phyloP scores from a whole-genome alignment of 2,797 vertebrate species.

The Acanthurus leucopareius region DNA sequence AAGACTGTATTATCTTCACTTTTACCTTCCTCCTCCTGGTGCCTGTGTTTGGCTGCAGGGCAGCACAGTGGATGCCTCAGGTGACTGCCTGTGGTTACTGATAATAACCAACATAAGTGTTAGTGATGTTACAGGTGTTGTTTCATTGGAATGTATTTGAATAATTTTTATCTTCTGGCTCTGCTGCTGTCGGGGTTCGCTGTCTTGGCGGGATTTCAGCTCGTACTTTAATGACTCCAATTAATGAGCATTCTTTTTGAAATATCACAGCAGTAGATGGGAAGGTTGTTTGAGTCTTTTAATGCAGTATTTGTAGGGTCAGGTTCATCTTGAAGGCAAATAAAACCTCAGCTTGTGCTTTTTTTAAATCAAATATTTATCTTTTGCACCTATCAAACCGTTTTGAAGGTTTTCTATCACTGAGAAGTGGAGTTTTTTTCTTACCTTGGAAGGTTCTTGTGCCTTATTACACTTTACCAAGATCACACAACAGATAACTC shows the following conservation, averaged over 20 bases:
- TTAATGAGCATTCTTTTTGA: constrained; percentile 1
- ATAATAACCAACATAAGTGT: constrained; percentile 19
- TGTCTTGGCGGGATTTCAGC: background rate
- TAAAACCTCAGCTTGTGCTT: background rate
- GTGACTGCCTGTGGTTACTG: constrained; percentile 24
- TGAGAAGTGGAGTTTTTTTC: background rate
- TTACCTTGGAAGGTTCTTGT: background rate
- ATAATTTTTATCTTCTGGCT: constrained; percentile 3
- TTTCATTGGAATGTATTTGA: constrained; percentile 20
- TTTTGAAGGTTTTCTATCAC: background rate
- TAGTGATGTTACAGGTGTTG: background rate
- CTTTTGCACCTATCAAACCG: constrained; percentile 2
- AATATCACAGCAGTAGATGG: background rate
- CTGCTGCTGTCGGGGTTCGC: background rate
- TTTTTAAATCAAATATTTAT: background rate
- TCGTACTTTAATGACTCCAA: background rate
- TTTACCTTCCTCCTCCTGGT: background rate
- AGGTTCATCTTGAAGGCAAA: background rate
- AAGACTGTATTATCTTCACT: background rate
- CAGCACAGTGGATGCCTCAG: constrained; percentile 4
- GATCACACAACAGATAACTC: no score
- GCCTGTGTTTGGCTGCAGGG: constrained; percentile 34
- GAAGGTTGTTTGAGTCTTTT: constrained; percentile 4
- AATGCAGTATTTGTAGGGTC: background rate
- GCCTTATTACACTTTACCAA: no score